Conservation (phyloP, 2,888 invertebrate species). For the Apotomis turbidana region DNA sequence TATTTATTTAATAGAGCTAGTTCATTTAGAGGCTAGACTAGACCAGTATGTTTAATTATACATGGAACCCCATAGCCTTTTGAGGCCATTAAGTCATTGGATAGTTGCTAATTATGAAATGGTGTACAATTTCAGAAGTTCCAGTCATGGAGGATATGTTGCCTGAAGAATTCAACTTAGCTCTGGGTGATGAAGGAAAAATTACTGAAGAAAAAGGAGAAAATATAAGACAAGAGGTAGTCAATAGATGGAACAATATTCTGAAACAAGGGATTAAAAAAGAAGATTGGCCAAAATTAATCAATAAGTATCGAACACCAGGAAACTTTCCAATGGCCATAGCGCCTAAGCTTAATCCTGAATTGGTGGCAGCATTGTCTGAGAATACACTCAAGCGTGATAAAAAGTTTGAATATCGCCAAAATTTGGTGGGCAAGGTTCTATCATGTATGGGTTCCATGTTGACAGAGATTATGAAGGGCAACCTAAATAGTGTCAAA, state of each 20-base stretch:
- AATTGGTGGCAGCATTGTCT: not conserved
- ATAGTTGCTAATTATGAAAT: not conserved
- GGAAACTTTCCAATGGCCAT: constrained; percentile 4
- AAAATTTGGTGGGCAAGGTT: not conserved
- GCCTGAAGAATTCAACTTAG: not conserved
- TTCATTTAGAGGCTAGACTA: too few species aligned
- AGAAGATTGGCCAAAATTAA: constrained; percentile 3
- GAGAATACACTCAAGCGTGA: constrained; percentile 6
- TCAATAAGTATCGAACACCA: constrained; percentile 1
- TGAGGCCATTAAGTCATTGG: not conserved
- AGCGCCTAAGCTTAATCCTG: constrained; percentile 8
- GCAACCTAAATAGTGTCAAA: constrained; percentile 5
- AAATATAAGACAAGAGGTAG: too few species aligned
- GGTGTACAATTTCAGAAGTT: constrained; percentile 1
- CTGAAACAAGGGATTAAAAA: not conserved
- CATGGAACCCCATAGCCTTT: not conserved
- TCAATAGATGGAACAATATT: constrained; percentile 6
- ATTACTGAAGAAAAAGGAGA: constrained; percentile 8
- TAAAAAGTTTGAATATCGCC: constrained; percentile 7
- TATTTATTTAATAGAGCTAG: too few species aligned
- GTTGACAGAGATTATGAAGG: constrained; percentile 6
- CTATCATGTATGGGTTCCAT: not conserved
- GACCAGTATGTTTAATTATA: too few species aligned
- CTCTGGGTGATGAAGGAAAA: not conserved
- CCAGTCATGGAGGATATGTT: not conserved